These are phyloP conservation scores for Lepidocyrtoides sp. DNA, from an alignment of 2,888 invertebrate genomes.

Conservation along the genomic window DNA sequence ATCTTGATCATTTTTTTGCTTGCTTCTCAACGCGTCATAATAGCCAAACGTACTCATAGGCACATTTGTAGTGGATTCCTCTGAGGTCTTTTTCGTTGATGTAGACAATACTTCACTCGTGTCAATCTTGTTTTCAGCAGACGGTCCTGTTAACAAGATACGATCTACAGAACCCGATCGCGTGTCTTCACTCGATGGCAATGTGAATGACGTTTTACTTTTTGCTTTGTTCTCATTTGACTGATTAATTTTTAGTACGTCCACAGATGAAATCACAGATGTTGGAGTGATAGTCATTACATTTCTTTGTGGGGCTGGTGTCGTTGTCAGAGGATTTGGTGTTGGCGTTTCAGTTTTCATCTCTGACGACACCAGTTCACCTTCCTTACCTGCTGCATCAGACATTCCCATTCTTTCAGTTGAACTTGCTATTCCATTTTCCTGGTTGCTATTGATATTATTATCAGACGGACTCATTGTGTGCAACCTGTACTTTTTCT, in stretches of 20 bases:
- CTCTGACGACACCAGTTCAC: constrained; percentile 54
- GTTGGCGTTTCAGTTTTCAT: constrained; percentile 64
- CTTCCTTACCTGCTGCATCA: neutral
- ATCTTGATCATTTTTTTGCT: constrained; percentile 14
- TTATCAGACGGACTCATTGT: constrained; percentile 8
- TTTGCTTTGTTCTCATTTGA: constrained; percentile 16
- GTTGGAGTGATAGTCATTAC: constrained; percentile 5
- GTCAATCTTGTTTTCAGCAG: constrained; percentile 62
- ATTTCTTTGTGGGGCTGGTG: constrained; percentile 30
- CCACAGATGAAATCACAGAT: neutral
- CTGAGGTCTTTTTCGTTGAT: constrained; percentile 60
- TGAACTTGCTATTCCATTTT: constrained; percentile 23
- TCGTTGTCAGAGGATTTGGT: constrained; percentile 61
- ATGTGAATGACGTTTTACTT: constrained; percentile 51
- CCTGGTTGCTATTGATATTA: neutral
- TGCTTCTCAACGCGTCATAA: constrained; percentile 63
- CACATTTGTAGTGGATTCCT: constrained; percentile 61
- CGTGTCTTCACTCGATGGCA: constrained; percentile 39
- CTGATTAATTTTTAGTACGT: neutral
- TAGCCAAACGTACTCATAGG: constrained; percentile 64
- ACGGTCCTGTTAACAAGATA: neutral
- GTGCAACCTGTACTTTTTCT: constrained; percentile 75
- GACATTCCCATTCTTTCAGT: constrained; percentile 70
- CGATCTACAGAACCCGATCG: neutral
- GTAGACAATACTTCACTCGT: constrained; percentile 40